A percentile compares a stretch with the other conserved stretches of the same genome.
Evolutionary conservation across 2,113 vertebrate species (phyloP).

Genomic region (Tiliqua scincoides): DNA sequence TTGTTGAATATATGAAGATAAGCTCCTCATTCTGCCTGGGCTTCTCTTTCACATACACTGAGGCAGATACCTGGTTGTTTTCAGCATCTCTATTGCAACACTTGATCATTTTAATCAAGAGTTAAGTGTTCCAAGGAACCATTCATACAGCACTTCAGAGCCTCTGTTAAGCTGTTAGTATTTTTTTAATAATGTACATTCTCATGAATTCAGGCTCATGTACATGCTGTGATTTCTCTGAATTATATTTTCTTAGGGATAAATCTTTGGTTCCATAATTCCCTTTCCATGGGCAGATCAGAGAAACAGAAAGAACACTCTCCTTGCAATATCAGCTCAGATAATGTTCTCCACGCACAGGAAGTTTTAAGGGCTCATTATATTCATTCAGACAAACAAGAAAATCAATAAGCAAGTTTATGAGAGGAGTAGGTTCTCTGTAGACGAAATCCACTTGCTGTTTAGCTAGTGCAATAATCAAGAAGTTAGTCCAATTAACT

Average conservation of each 20-base stretch:
- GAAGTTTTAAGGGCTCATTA: neutral
- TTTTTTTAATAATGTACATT: slow-evolving; percentile 39
- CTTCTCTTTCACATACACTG: neutral
- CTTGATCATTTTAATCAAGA: neutral
- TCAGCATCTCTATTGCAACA: neutral
- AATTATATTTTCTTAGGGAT: neutral
- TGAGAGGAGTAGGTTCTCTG: neutral
- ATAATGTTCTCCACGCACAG: no score
- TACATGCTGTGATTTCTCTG: slow-evolving; percentile 44
- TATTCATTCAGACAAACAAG: neutral
- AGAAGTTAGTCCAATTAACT: neutral
- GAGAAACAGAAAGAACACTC: neutral
- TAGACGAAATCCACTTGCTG: neutral
- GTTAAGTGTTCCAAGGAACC: neutral
- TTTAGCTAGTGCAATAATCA: neutral
- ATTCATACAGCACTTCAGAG: neutral
- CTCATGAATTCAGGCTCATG: slow-evolving; percentile 22
- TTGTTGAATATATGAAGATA: no score
- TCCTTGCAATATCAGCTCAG: neutral
- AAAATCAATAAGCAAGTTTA: neutral
- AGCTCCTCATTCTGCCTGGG: neutral
- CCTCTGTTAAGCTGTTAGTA: slow-evolving; percentile 7
- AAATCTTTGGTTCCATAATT: neutral
- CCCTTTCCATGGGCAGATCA: neutral
- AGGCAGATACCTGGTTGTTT: neutral